Percentiles rank a stretch among this genome's conserved stretches.
Conservation (phyloP, 2,113 vertebrate genomes). For the Andinoacara biseriatus region DNA sequence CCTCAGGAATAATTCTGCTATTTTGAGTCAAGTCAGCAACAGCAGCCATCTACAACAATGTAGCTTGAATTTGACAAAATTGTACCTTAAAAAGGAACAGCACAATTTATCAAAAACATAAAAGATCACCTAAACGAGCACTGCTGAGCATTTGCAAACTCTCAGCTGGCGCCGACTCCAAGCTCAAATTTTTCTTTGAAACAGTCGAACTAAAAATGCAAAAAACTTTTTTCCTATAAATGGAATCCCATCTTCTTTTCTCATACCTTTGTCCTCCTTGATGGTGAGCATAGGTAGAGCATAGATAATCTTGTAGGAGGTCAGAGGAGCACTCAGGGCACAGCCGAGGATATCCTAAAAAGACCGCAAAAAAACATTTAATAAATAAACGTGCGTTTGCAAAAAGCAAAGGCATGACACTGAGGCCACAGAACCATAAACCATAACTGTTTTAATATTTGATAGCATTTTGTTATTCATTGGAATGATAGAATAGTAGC, state of each 20-base stretch:
- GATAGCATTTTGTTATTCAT: neutral
- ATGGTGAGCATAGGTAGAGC: conserved; percentile 97
- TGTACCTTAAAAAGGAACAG: neutral
- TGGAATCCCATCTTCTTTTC: neutral
- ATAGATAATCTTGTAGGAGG: conserved; percentile 88
- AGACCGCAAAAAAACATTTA: neutral
- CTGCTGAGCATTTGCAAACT: too few species aligned
- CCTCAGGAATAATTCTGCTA: neutral
- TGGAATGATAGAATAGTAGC: neutral
- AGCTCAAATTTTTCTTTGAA: too few species aligned
- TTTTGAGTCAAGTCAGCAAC: neutral
- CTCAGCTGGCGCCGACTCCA: too few species aligned
- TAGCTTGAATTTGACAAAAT: neutral
- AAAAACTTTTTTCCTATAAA: neutral
- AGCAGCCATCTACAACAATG: neutral
- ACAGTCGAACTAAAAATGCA: too few species aligned
- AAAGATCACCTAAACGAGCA: too few species aligned
- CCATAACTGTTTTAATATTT: neutral
- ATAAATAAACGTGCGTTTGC: too few species aligned
- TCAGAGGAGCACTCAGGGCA: conserved; percentile 89
- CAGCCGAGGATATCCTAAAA: conserved; percentile 91
- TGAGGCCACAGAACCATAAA: neutral
- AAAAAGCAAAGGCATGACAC: neutral
- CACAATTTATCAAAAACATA: neutral
- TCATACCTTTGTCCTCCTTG: conserved; percentile 97